Base-by-base conservation (phyloP, 2,888 invertebrate genomes). In the Eumacrocentrus americanus region DNA sequence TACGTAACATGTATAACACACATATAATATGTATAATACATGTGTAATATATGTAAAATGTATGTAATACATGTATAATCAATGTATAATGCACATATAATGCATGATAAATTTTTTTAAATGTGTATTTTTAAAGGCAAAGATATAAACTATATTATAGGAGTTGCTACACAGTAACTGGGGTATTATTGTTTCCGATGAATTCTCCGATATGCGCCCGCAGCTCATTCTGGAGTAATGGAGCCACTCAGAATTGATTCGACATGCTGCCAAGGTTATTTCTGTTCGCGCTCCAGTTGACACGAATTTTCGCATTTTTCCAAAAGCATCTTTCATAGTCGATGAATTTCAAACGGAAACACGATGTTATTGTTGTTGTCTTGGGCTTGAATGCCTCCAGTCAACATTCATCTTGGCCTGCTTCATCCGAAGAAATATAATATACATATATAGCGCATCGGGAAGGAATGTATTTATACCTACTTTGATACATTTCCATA, bases 351-450 rank as follows among this genome's bases (percentile, higher is more conserved):
- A 18, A 18, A 42, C 20, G n/a, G n/a, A 18, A 18, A 11, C 20
- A 18, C n/a, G 20, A 18, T 18, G 20, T 42, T 42, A 42, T 16
- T 42, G 18, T 42, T 18, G 18, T 42, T 42, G 42, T 42, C 9
- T 42, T 20, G 4, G 11, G 42, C 42, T 18, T 42, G 42, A 42
- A 42, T 42, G 42, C 20, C 20, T 42, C 20, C 18, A 42, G 42
- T 42, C 42, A 18, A 18, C 20, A 42, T 42, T 42, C 20, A 42
- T 42, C 20, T 42, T 42, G 42, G 20, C n/a, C n/a, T n/a, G 20
- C 18, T 18, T 42, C 20, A 42, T 42, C 20, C 42, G 20, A 29
- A 6, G 29, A 29, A 29, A 29, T 29, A 29, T n/a, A n/a, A 40
- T 40, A 40, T 12, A 40, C 14, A 40, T 40, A 40, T 40, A 42